These are phyloP conservation scores for Cuniculus paca DNA, from an alignment of 2,797 vertebrate species.

Conservation along the genomic window DNA sequence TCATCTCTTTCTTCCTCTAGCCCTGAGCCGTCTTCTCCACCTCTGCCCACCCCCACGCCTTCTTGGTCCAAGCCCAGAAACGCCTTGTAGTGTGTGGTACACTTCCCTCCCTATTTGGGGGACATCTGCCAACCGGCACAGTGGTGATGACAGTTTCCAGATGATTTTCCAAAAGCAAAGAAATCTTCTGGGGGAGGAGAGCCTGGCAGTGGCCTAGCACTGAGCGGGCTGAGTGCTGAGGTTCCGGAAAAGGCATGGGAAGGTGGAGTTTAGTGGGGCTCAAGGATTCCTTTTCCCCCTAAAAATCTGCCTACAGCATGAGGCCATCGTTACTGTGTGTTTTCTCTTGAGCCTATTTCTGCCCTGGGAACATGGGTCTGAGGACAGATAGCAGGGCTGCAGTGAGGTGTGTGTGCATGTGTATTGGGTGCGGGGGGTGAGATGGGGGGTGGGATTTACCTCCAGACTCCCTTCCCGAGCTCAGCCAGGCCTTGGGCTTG, in stretches of 20 bases:
- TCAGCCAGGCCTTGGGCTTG: background rate
- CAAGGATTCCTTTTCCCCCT: slow-evolving; percentile 56
- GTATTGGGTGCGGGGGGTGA: no score
- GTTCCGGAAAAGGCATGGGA: slow-evolving; percentile 73
- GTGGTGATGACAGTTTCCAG: slow-evolving; percentile 84
- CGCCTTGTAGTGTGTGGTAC: slow-evolving; percentile 72
- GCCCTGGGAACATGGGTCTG: slow-evolving; percentile 25
- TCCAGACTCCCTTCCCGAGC: background rate
- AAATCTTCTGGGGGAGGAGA: slow-evolving; percentile 74
- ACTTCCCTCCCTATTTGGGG: slow-evolving; percentile 56
- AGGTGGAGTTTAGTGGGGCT: slow-evolving; percentile 45
- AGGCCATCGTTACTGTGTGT: slow-evolving; percentile 37
- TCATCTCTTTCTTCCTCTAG: background rate
- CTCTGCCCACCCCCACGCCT: background rate
- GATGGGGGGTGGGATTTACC: no score
- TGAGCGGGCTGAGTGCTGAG: slow-evolving; percentile 64
- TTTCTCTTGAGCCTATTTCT: background rate
- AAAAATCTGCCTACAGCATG: slow-evolving; percentile 20
- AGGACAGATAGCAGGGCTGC: background rate
- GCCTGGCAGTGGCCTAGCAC: slow-evolving; percentile 62
- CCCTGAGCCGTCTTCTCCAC: background rate
- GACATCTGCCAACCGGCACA: slow-evolving; percentile 77
- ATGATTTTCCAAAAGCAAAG: slow-evolving; percentile 82
- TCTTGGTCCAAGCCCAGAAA: slow-evolving; percentile 68
- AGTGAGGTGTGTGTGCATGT: background rate